Evolutionary conservation across 2,888 invertebrate species (phyloP).

Genomic region (Cataglyphis livida): DNA sequence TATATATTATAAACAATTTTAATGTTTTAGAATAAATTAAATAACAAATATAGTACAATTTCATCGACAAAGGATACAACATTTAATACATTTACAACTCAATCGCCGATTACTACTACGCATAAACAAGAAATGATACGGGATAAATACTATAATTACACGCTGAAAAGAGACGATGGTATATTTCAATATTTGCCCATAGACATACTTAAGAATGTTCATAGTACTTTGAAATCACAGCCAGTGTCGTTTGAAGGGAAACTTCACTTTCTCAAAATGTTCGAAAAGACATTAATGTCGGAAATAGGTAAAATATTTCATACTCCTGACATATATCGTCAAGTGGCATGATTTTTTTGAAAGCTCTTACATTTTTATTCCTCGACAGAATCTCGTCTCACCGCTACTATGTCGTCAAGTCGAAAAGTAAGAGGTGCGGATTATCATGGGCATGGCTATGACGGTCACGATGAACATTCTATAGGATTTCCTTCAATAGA

Average conservation of each 20-base stretch:
- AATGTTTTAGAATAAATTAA: constrained; percentile 40
- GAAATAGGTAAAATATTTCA: constrained; percentile 88
- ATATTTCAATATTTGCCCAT: constrained; percentile 79
- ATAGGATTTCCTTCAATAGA: constrained; percentile 93
- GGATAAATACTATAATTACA: constrained; percentile 18
- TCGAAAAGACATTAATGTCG: constrained; percentile 88
- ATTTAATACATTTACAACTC: not conserved
- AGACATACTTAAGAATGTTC: constrained; percentile 81
- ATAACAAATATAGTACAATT: not conserved
- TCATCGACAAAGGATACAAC: constrained; percentile 15
- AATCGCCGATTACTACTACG: not conserved
- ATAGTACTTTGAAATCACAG: constrained; percentile 80
- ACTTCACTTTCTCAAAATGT: constrained; percentile 87
- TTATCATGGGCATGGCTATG: constrained; percentile 76
- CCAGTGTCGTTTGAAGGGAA: constrained; percentile 85
- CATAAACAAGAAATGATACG: not conserved
- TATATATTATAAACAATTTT: constrained; percentile 10
- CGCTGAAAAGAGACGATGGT: constrained; percentile 18
- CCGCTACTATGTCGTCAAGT: constrained; percentile 68
- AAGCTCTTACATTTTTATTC: constrained; percentile 5
- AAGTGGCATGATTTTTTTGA: not conserved
- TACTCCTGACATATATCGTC: not conserved
- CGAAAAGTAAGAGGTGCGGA: constrained; percentile 78
- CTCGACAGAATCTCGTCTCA: constrained; percentile 77
- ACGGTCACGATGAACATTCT: constrained; percentile 87